Evolutionary conservation across 2,888 invertebrate genomes (phyloP), one percentile per base, ranked within the genome.

Genomic region (Acronicta aceris): DNA sequence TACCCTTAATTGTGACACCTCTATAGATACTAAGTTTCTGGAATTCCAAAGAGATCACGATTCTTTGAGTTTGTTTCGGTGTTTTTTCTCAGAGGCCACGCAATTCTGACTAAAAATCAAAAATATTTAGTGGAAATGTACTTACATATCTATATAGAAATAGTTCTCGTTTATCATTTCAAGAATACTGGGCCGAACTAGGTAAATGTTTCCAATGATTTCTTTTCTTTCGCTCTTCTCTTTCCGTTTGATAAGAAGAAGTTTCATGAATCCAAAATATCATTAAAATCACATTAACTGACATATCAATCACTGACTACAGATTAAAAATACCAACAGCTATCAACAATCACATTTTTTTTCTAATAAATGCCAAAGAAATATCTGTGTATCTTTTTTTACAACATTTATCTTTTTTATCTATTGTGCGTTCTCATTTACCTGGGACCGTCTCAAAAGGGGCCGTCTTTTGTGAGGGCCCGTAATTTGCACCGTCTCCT

Each of bases 391-490:
- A 38, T 45, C 48, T 30, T 71, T 61, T 55, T 42, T 52, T 57
- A 63, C 70, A 72, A 67, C 48, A 56, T 65, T 76, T 74, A 79
- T 74, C 56, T 69, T 58, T 33, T 49, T 72, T 72, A 81, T 81
- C 73, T 76, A 60, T 70, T 76, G 76, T 70, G 65, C 62, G 57
- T 75, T 78, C 74, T 81, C 76, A 77, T 81, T 78, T 78, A 78
- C 74, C 71, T 75, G 52, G 52, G 59, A 43, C 59, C 55, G 58
- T 63, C 42, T 59, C 47, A 59, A 70, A 66, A 59, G 63, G 58
- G 56, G 53, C 64, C 58, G 51, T 38, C 33, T 49, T 59, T 71
- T 71, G 78, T 68, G 49, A 56, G 16, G 45, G 9, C 4, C 41
- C 59, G 67, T 65, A 72, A 69, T 71, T 71, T 72, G 64, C 53